Evolutionary conservation across 2,113 vertebrate genomes (phyloP).

Genomic region (Haplochromis vanheusdeni): DNA sequence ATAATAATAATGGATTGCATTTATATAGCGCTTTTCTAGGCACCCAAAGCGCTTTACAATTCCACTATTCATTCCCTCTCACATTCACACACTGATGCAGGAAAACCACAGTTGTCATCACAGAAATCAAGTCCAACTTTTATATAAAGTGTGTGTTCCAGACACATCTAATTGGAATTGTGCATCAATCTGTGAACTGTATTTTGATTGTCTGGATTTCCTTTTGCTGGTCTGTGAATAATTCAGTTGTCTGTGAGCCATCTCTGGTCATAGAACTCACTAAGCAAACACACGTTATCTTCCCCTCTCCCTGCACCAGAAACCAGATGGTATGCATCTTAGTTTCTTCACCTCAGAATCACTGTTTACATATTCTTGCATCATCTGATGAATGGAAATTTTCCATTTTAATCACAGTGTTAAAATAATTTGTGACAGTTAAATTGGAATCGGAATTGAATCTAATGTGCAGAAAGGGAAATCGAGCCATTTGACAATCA

Average conservation of each 20-base stretch:
- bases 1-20: neutral
- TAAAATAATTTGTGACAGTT: neutral
- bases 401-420: neutral
- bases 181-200: neutral
- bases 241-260: constrained; percentile 11
- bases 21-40: neutral
- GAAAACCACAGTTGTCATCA: neutral
- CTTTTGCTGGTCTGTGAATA: constrained; percentile 30
- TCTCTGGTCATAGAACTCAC: too few species aligned
- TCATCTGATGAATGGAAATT: neutral
- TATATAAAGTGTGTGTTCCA: neutral
- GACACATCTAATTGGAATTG: neutral
- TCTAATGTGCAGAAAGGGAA: neutral
- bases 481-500: neutral
- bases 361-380: neutral
- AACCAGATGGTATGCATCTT: too few species aligned
- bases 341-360: too few species aligned
- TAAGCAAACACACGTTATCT: too few species aligned
- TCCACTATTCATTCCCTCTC: neutral
- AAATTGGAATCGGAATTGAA: neutral
- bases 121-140: accelerated
- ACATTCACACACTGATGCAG: neutral
- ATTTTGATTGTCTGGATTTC: constrained; percentile 10
- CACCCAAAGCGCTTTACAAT: neutral
- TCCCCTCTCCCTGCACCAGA: too few species aligned